A percentile compares a stretch with the other conserved stretches of the same genome.
These are phyloP conservation scores for Gallinago jamesoni DNA, from an alignment of 2,113 vertebrate genomes.

Conservation along the genomic window DNA sequence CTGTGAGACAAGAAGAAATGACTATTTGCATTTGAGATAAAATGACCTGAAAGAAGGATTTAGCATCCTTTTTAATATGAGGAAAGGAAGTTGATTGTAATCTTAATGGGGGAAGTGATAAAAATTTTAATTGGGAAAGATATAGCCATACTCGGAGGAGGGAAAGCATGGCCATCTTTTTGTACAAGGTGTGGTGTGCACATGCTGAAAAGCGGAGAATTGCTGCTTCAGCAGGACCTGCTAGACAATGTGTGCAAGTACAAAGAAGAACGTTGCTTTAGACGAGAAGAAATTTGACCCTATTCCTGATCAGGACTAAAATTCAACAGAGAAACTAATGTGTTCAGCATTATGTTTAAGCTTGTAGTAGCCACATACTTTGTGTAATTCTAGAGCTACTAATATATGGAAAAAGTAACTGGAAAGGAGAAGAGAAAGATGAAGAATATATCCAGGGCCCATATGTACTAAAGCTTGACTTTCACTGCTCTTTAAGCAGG, in stretches of 20 bases:
- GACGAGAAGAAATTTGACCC: not conserved
- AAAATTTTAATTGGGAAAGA: conserved; percentile 21
- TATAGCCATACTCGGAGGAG: not conserved
- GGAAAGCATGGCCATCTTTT: not conserved
- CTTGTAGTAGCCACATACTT: not conserved
- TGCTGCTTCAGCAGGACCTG: conserved; percentile 20
- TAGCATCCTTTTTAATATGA: not conserved
- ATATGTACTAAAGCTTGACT: not conserved
- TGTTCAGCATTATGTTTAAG: not conserved
- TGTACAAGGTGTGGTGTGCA: not conserved
- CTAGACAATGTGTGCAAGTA: not conserved
- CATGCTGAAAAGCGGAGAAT: not conserved
- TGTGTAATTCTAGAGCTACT: not conserved
- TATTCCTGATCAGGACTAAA: not conserved
- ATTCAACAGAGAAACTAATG: not conserved
- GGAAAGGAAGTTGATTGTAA: conserved; percentile 41
- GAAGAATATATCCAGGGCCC: not conserved
- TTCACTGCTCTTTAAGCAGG: not conserved
- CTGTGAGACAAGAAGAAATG: conserved; percentile 44
- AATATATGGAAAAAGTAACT: not conserved
- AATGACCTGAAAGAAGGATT: conserved; percentile 37
- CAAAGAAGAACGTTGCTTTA: conserved; percentile 2
- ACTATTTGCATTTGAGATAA: conserved; percentile 54
- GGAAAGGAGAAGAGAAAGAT: not conserved
- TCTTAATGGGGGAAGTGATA: conserved; percentile 1